phyloP scores from a whole-genome alignment of 2,888 invertebrate genomes.

The Tetragnatha montana region DNA sequence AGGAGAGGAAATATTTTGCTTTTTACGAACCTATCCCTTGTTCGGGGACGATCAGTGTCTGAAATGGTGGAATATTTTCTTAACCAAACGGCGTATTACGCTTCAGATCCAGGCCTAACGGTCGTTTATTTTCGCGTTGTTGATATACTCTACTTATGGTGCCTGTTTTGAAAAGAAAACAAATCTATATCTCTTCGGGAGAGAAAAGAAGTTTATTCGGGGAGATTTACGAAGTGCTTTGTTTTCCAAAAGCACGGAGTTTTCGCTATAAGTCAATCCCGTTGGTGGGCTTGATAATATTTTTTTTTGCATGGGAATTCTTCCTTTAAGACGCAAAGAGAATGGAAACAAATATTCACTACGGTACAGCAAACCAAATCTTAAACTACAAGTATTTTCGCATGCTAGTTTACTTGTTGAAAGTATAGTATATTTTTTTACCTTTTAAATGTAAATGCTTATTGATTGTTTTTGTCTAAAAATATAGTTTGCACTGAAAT shows the following conservation, averaged over 20 bases:
- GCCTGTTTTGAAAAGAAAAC: background rate
- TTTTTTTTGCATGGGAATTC: too few relatives aligned
- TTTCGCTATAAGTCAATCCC: too few relatives aligned
- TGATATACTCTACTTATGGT: background rate
- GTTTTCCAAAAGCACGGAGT: background rate
- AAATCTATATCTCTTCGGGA: background rate
- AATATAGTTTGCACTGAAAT: too few relatives aligned
- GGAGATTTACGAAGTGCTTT: background rate
- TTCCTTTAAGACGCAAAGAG: too few relatives aligned
- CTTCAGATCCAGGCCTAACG: background rate
- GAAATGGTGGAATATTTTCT: background rate
- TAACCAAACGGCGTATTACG: background rate
- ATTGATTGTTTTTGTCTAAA: too few relatives aligned
- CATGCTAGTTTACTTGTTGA: too few relatives aligned
- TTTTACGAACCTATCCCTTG: constrained; percentile 14
- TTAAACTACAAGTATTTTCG: too few relatives aligned
- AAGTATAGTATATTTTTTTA: too few relatives aligned
- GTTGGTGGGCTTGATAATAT: too few relatives aligned
- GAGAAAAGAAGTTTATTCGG: background rate
- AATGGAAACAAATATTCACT: too few relatives aligned
- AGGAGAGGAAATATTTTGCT: constrained; percentile 3
- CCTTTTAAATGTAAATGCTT: too few relatives aligned
- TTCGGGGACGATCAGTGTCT: background rate
- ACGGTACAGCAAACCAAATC: too few relatives aligned
- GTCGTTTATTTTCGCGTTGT: background rate